phyloP scores from a whole-genome alignment of 2,888 invertebrate genomes.

The Lapara coniferarum region DNA sequence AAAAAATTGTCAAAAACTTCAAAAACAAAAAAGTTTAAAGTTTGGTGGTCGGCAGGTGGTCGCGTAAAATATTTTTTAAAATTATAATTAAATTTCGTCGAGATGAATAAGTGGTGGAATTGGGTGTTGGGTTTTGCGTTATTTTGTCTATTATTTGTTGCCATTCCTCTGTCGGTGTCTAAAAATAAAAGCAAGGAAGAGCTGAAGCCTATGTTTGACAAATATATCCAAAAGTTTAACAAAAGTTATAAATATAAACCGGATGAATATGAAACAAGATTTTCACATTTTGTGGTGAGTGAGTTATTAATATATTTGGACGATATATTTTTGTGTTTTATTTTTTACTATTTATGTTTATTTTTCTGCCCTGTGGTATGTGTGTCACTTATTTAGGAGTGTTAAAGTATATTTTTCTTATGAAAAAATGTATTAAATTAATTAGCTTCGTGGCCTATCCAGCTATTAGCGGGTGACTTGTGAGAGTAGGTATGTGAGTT shows the following conservation, averaged over 20 bases:
- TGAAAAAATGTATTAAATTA: no score
- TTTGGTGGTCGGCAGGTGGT: constrained; percentile 26
- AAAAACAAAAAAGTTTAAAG: not conserved
- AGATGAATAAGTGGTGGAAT: constrained; percentile 76
- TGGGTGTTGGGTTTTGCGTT: constrained; percentile 64
- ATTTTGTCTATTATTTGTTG: constrained; percentile 67
- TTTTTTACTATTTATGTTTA: not conserved
- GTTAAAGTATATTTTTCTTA: no score
- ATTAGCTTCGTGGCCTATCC: no score
- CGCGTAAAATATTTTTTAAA: constrained; percentile 32
- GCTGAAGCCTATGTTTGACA: constrained; percentile 69
- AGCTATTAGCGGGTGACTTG: no score
- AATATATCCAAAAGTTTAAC: constrained; percentile 80
- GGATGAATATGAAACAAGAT: constrained; percentile 76
- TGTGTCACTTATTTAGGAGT: no score
- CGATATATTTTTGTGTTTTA: not conserved
- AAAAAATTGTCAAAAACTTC: no score
- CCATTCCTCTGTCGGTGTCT: constrained; percentile 60
- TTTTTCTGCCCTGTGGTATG: no score
- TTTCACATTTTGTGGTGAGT: constrained; percentile 81
- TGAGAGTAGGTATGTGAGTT: no score
- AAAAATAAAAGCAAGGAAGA: constrained; percentile 49
- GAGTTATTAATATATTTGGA: not conserved
- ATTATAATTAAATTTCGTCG: constrained; percentile 36
- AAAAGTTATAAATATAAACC: constrained; percentile 78